phyloP scores from a whole-genome alignment of 2,113 vertebrate species.

The Prunella fulvescens region DNA sequence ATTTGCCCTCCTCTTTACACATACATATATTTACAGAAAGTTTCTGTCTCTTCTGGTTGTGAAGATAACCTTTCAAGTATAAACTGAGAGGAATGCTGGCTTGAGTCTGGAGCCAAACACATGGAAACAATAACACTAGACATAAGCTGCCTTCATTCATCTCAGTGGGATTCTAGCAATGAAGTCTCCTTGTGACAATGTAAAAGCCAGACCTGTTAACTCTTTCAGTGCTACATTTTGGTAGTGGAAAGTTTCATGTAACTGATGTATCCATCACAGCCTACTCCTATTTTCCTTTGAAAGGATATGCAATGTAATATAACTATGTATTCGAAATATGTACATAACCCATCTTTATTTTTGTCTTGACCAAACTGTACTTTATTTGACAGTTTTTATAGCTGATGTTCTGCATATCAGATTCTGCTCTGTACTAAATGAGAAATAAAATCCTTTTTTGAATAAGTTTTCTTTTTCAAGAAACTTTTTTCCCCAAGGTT shows the following conservation, averaged over 20 bases:
- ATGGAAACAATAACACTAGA: conserved; percentile 69
- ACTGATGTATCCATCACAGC: not conserved
- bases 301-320: not conserved
- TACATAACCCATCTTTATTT: not conserved
- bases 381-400: not conserved
- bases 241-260: not conserved
- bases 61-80: conserved; percentile 64
- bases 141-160: conserved; percentile 66
- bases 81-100: conserved; percentile 60
- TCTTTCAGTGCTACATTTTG: conserved; percentile 21
- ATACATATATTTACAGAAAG: conserved; percentile 44
- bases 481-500: not conserved
- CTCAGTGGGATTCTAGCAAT: conserved; percentile 61
- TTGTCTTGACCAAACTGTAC: not conserved
- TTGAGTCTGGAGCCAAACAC: conserved; percentile 63
- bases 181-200: conserved; percentile 54
- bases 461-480: not conserved
- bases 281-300: not conserved
- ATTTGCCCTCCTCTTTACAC: conserved; percentile 37
- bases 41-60: conserved; percentile 56
- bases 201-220: conserved; percentile 54
- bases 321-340: not conserved
- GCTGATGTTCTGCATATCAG: not conserved
- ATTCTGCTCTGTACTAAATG: not conserved
- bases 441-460: not conserved